Evolutionary conservation across 2,113 vertebrate species (phyloP), one percentile per base, ranked within the genome.

Genomic region (Aptenodytes forsteri): DNA sequence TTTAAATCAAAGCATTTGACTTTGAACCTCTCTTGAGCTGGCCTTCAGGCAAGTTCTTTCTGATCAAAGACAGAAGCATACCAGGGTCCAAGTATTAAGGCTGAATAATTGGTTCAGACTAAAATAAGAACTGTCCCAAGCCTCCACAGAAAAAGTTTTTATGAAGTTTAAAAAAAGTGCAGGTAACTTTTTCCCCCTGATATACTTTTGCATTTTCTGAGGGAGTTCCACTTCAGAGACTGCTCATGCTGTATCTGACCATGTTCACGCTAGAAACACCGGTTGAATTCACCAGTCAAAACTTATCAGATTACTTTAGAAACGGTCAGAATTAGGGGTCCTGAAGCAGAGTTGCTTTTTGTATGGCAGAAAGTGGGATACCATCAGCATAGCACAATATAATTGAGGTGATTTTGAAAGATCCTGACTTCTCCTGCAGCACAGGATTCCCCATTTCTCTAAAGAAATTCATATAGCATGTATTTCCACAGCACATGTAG

Each of bases 1-100:
- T 95, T 97, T 96, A 96, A 97, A 97, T 96, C 97, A 97, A 97
- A 97, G 96, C 91, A 93, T 93, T 96, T 97, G 96, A 97, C 94
- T 97, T 97, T 97, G 97, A 96, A 97, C 94, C 96, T 96, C 91
- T 94, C 91, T 86, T 95, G 94, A 96, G 96, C 94, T 93, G 94
- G 96, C 95, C 95, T 97, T 97, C 93, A 97, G 95, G 95, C 97
- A 95, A 97, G 89, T 97, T 96, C 93, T 95, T 96, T 95, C 97
- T 97, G 96, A 97, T 97, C 94, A 97, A 97, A 97, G 95, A 85
- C 85, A 88, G 96, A 93, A 88, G 84, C 95, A 38, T 96, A 96
- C 89, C 96, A 88, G 97, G 94, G 95, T 95, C 91, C 82, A 91
- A 90, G 91, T 96, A 96, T 93, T 95, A 97, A 93, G 93, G 94